These are phyloP conservation scores for Lathamus discolor DNA, from an alignment of 2,113 vertebrate species.

Conservation along the genomic window DNA sequence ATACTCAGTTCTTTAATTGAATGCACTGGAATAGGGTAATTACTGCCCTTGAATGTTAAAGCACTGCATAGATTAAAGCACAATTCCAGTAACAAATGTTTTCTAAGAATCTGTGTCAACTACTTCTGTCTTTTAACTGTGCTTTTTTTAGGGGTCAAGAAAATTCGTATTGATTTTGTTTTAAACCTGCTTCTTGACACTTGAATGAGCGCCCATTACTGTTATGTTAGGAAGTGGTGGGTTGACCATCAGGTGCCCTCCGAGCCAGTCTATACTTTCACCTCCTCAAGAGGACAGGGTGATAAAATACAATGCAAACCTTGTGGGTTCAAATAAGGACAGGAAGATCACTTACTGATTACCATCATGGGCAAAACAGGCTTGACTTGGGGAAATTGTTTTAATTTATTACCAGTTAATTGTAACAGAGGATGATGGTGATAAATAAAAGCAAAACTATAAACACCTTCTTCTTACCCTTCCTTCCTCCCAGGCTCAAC, in stretches of 20 bases:
- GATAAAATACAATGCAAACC: neutral
- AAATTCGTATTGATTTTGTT: neutral
- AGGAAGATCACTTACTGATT: neutral
- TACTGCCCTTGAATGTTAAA: neutral
- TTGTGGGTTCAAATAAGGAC: neutral
- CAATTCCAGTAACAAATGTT: neutral
- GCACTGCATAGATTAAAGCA: neutral
- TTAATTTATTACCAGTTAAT: neutral
- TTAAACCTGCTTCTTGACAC: neutral
- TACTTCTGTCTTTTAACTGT: neutral
- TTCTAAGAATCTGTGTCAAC: neutral
- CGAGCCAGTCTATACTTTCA: too few species aligned
- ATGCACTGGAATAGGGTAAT: neutral
- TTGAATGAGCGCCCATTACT: fast-evolving
- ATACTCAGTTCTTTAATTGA: neutral
- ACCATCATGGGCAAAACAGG: neutral
- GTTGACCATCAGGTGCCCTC: neutral
- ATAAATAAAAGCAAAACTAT: neutral
- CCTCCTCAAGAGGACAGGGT: neutral
- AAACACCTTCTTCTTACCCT: fast-evolving
- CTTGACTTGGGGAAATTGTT: neutral
- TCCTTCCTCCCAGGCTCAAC: neutral
- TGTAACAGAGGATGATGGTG: neutral
- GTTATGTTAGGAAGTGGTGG: neutral
- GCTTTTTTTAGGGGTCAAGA: neutral